Conservation (phyloP, 2,888 invertebrate genomes). For the Brenthis hecate region DNA sequence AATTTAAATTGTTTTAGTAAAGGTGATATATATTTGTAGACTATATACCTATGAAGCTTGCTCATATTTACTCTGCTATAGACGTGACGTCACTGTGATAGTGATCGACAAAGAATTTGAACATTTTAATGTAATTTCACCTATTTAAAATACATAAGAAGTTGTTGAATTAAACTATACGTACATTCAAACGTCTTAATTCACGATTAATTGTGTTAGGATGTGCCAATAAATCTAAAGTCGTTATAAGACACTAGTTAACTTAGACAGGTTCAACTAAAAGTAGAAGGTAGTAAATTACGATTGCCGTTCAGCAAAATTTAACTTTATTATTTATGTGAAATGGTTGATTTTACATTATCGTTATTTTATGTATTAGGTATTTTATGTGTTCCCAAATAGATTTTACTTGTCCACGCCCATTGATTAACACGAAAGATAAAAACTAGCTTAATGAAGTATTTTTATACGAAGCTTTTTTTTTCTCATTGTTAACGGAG, state of each 20-base stretch:
- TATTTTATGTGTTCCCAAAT: slow-evolving; percentile 46
- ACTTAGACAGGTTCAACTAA: slow-evolving; percentile 49
- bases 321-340: slow-evolving; percentile 30
- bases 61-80: no score
- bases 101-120: slow-evolving; percentile 4
- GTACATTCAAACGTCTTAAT: slow-evolving; percentile 64
- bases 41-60: no score
- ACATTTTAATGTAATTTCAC: slow-evolving; percentile 1
- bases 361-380: slow-evolving; percentile 24
- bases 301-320: slow-evolving; percentile 29
- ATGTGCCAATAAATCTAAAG: slow-evolving; percentile 69
- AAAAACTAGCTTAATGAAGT: slow-evolving; percentile 72
- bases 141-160: slow-evolving; percentile 8
- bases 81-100: background rate
- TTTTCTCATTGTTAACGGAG: slow-evolving; percentile 73
- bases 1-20: no score
- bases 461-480: slow-evolving; percentile 73
- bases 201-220: slow-evolving; percentile 65
- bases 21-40: no score
- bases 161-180: slow-evolving; percentile 34
- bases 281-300: slow-evolving; percentile 13
- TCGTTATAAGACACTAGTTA: slow-evolving; percentile 65
- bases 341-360: slow-evolving; percentile 39
- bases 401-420: slow-evolving; percentile 70
- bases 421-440: slow-evolving; percentile 74